phyloP scores from a whole-genome alignment of 2,888 invertebrate species.

The Synanthedon myopaeformis region DNA sequence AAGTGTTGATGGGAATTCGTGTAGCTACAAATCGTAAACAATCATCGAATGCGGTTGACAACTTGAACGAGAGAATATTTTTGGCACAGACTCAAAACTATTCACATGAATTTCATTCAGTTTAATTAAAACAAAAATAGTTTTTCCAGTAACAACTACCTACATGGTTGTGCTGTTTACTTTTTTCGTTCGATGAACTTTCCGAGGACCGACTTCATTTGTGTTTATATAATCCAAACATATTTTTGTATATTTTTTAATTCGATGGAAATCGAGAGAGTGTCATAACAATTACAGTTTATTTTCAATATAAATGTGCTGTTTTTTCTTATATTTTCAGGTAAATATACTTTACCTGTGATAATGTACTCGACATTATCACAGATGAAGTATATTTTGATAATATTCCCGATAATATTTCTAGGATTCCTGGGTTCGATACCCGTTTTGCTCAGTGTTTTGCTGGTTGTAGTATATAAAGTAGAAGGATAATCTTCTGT shows the following conservation, averaged over 20 bases:
- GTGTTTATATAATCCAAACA: not conserved
- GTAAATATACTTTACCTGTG: too few species aligned
- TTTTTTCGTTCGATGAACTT: not conserved
- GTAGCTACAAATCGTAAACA: not conserved
- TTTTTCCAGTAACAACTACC: not conserved
- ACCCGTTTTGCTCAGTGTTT: too few species aligned
- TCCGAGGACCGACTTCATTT: not conserved
- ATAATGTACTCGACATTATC: too few species aligned
- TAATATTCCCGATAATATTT: too few species aligned
- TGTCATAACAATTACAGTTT: too few species aligned
- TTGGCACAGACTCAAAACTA: conserved; percentile 29
- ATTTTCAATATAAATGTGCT: too few species aligned
- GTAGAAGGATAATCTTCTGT: too few species aligned
- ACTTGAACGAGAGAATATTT: conserved; percentile 22
- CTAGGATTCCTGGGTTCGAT: too few species aligned
- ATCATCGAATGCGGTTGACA: conserved; percentile 12
- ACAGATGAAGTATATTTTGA: too few species aligned
- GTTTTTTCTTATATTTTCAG: too few species aligned
- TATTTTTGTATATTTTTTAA: not conserved
- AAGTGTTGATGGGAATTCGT: conserved; percentile 8
- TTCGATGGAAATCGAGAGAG: too few species aligned
- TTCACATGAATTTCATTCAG: conserved; percentile 5
- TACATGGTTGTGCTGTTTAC: not conserved
- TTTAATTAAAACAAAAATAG: conserved; percentile 8
- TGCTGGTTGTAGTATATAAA: too few species aligned